Conservation (phyloP, 2,888 invertebrate genomes). For the Eurytoma adleriae region DNA sequence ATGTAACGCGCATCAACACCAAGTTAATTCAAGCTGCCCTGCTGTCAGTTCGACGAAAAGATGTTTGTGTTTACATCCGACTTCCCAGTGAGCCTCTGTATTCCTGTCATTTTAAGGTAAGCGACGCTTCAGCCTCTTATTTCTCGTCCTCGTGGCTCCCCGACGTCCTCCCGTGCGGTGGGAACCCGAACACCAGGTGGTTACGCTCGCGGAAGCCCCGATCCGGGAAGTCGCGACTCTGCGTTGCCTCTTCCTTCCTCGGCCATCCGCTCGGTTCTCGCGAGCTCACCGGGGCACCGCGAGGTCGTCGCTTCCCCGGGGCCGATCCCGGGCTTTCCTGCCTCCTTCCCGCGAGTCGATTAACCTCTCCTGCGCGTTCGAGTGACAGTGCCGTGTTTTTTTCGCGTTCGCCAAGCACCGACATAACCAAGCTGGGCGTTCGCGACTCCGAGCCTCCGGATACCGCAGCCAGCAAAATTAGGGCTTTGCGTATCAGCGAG, state of each 20-base stretch:
- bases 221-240: background rate
- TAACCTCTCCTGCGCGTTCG: background rate
- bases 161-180: background rate
- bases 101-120: conserved; percentile 81
- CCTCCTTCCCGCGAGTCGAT: background rate
- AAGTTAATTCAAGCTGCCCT: conserved; percentile 74
- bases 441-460: background rate
- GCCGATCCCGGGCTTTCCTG: background rate
- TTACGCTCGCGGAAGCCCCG: no score
- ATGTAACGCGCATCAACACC: conserved; percentile 75
- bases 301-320: background rate
- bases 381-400: background rate
- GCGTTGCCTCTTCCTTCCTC: background rate
- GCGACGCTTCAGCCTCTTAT: conserved; percentile 62
- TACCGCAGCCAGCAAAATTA: no score
- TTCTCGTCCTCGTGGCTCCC: background rate
- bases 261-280: background rate
- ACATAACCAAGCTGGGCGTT: conserved; percentile 2
- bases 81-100: conserved; percentile 81
- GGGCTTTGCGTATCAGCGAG: no score
- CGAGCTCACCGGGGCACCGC: background rate
- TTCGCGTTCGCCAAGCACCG: background rate
- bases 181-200: no score
- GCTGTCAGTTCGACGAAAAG: conserved; percentile 74
- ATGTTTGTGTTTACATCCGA: conserved; percentile 88